A percentile compares a stretch with the other conserved stretches of the same genome.
Conservation (phyloP, 92 coral and sea anemone genomes). For the Pocillopora grandis region DNA sequence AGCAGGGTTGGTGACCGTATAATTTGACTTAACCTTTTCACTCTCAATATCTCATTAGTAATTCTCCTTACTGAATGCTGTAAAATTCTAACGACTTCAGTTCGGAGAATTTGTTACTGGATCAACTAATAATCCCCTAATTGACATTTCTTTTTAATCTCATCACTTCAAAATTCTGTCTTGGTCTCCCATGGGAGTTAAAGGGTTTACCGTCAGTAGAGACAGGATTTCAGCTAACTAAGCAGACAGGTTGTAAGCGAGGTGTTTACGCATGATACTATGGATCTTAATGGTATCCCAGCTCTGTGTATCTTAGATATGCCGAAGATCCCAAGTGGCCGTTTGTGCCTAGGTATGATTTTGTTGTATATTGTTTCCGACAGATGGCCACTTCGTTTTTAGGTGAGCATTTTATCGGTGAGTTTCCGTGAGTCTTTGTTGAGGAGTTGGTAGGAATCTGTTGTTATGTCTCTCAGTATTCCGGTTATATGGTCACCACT, state of each 20-base stretch:
- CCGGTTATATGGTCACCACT: too few relatives aligned
- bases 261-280: neutral
- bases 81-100: too few relatives aligned
- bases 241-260: neutral
- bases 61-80: too few relatives aligned
- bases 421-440: neutral
- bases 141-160: too few relatives aligned
- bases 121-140: too few relatives aligned
- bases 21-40: neutral
- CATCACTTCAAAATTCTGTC: too few relatives aligned
- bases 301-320: neutral
- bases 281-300: neutral
- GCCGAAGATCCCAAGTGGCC: neutral
- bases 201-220: neutral
- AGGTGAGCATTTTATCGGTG: neutral
- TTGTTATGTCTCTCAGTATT: too few relatives aligned
- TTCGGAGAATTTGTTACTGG: too few relatives aligned
- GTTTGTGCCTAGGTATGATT: conserved; percentile 3
- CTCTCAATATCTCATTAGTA: too few relatives aligned
- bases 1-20: neutral
- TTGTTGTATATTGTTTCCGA: neutral
- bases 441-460: too few relatives aligned
- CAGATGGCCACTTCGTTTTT: neutral
- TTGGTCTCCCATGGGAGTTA: too few relatives aligned
- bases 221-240: neutral